A percentile compares a stretch with the other conserved stretches of the same genome.
These are phyloP conservation scores for Burhinus bistriatus DNA, from an alignment of 2,113 vertebrate species.

Conservation along the genomic window DNA sequence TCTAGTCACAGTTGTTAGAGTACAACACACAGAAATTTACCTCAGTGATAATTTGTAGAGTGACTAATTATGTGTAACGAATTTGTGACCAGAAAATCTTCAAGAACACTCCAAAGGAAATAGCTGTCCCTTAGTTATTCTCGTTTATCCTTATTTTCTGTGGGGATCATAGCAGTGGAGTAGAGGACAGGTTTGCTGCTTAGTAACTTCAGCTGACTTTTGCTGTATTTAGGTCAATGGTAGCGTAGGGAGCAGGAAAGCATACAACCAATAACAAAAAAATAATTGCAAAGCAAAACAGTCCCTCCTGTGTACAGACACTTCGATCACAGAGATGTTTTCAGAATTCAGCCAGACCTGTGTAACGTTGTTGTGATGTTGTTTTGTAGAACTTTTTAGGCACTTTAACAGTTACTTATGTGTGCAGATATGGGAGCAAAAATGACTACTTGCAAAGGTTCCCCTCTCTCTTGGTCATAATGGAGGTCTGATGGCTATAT, in stretches of 20 bases:
- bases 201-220: neutral
- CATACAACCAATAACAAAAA: neutral
- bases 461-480: neutral
- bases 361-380: accelerated
- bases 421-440: neutral
- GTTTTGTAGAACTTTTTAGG: neutral
- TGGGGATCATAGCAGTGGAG: neutral
- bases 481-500: neutral
- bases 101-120: neutral
- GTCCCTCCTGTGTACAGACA: neutral
- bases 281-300: neutral
- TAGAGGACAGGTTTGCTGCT: neutral
- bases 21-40: neutral
- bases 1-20: neutral
- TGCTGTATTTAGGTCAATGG: neutral
- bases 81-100: neutral
- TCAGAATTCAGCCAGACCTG: neutral
- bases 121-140: neutral
- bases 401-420: neutral
- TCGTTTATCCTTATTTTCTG: neutral
- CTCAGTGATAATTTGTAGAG: neutral
- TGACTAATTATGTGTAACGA: neutral
- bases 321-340: neutral
- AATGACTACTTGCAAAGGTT: neutral
- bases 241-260: neutral